phyloP scores from a whole-genome alignment of 1,140 invertebrate species.

The Anastrepha ludens region DNA sequence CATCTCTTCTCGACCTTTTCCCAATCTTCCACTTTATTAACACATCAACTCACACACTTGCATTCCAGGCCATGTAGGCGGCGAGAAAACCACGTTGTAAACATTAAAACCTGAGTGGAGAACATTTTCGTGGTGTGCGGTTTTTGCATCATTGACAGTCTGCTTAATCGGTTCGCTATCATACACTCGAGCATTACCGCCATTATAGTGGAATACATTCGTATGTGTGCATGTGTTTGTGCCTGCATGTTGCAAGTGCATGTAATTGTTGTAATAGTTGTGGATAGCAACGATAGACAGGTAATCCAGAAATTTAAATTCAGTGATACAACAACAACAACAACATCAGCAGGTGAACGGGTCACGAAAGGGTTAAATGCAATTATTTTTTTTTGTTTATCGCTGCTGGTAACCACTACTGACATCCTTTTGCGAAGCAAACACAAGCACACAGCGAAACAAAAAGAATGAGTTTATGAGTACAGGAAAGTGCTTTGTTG shows the following conservation, averaged over 20 bases:
- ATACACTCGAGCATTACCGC: constrained; percentile 8
- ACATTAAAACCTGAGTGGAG: constrained; percentile 30
- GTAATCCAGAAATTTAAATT: constrained; percentile 45
- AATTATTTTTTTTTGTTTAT: constrained; percentile 55
- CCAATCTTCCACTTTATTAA: too few species aligned
- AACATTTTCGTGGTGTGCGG: constrained; percentile 32
- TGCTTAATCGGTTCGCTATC: constrained; percentile 27
- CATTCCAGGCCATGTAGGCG: background rate
- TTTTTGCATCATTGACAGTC: constrained; percentile 48
- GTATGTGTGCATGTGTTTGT: background rate
- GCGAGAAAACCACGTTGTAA: constrained; percentile 33
- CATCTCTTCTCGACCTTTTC: too few species aligned
- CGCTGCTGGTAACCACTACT: constrained; percentile 44
- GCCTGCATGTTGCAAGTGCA: background rate
- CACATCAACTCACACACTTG: background rate
- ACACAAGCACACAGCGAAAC: background rate
- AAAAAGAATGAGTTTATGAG: background rate
- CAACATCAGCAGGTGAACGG: constrained; percentile 14
- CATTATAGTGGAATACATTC: background rate
- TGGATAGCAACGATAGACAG: constrained; percentile 37
- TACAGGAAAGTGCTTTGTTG: background rate
- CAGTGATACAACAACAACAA: background rate
- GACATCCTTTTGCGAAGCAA: constrained; percentile 22
- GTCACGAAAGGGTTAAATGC: constrained; percentile 50
- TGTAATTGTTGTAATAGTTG: constrained; percentile 48